These are phyloP conservation scores for Gobio occitaniae DNA, from an alignment of 2,797 vertebrate species.

Conservation along the genomic window DNA sequence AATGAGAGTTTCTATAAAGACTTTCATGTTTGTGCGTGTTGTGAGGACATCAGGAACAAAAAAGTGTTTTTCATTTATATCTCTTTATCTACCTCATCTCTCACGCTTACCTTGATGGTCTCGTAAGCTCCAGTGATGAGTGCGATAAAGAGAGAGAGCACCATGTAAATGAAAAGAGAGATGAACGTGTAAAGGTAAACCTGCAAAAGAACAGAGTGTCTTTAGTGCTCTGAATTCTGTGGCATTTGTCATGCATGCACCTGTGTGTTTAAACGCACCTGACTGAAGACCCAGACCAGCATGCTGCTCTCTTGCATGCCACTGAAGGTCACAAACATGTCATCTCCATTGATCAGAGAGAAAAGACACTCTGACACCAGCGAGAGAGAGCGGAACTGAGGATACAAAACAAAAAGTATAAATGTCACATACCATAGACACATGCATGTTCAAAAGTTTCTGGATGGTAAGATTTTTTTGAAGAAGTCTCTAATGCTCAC, in stretches of 20 bases:
- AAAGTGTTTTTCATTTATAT: background rate
- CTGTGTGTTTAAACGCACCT: constrained; percentile 68
- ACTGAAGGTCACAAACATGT: constrained; percentile 94
- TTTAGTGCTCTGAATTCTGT: constrained; percentile 1
- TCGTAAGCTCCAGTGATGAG: constrained; percentile 96
- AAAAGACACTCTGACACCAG: constrained; percentile 97
- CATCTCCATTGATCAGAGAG: constrained; percentile 94
- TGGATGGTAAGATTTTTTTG: background rate
- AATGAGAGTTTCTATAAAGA: background rate
- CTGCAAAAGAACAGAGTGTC: constrained; percentile 27
- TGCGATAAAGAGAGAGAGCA: constrained; percentile 95
- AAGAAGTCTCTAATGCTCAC: background rate
- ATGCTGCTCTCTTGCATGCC: constrained; percentile 88
- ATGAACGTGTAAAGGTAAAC: constrained; percentile 94
- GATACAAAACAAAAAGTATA: constrained; percentile 10
- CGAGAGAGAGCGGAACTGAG: constrained; percentile 93
- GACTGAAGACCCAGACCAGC: constrained; percentile 95
- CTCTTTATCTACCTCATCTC: background rate
- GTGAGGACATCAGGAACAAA: background rate
- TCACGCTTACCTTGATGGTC: constrained; percentile 87
- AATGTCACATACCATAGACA: background rate
- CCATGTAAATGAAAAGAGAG: constrained; percentile 98
- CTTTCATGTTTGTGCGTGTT: background rate
- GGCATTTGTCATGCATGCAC: background rate
- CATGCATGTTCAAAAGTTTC: background rate